Evolutionary conservation across 2,797 vertebrate species (phyloP).

Genomic region (Uromys caudimaculatus): DNA sequence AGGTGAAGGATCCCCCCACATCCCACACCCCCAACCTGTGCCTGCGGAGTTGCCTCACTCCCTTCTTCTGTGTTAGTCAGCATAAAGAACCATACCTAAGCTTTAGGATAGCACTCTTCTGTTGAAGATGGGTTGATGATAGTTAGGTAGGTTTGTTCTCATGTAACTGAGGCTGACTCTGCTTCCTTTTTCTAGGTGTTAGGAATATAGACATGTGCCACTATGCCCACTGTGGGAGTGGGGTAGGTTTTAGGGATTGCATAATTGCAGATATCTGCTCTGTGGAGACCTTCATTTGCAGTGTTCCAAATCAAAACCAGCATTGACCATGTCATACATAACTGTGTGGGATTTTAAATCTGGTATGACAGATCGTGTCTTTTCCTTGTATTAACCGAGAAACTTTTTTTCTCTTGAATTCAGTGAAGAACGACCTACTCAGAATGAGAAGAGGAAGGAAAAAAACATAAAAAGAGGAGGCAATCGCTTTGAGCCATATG

Average conservation of each 20-base stretch:
- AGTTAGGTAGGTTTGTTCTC: not conserved
- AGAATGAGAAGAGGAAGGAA: conserved; percentile 94
- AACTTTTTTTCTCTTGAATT: conserved; percentile 57
- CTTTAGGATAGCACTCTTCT: not conserved
- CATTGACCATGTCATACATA: not conserved
- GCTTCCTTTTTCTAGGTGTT: not conserved
- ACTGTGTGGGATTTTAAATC: conserved; percentile 55
- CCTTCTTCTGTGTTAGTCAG: not conserved
- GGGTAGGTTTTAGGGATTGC: not conserved
- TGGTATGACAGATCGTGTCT: not conserved
- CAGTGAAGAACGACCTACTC: conserved; percentile 93
- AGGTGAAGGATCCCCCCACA: not conserved
- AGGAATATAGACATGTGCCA: not conserved
- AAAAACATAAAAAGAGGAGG: conserved; percentile 95
- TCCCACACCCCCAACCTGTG: not conserved
- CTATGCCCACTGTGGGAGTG: not conserved
- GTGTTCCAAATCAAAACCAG: not conserved
- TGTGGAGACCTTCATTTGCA: not conserved
- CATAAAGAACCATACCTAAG: not conserved
- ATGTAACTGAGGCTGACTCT: not conserved
- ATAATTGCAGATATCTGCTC: not conserved
- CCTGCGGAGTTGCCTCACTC: not conserved
- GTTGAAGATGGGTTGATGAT: not conserved
- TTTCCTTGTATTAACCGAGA: conserved; percentile 47
- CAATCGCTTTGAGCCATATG: conserved; percentile 95